Evolutionary conservation across 1,140 invertebrate genomes (phyloP), one percentile per base, ranked within the genome.

Genomic region (Hylyphantes graminicola): DNA sequence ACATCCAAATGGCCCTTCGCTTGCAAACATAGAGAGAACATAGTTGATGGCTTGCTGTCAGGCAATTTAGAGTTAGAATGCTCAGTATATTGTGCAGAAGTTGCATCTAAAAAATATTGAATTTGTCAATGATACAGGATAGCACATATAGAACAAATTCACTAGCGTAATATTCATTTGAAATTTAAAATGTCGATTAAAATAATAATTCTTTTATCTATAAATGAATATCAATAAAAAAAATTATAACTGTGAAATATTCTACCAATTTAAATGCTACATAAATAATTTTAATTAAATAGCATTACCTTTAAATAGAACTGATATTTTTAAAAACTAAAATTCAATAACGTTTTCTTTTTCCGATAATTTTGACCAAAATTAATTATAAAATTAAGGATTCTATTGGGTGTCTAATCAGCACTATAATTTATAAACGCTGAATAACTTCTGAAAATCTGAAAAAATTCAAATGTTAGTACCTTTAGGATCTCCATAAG

Each of bases 1-100:
- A 83, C 51, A 65, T 54, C 35, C 13, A 83, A 50, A 67, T 65
- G 59, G 3, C 80, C 80, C 15, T 48, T 83, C 11, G 80, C 80
- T 67, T 83, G 80, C 53, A 83, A 74, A 50, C 10, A 63, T 2
- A 73, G 51, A 19, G 55, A 75, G 21, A 75, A 35, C 65, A 17
- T n/a, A 12, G 21, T 74, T 2, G n/a, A 4, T 65, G 6, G 10
- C 59, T 85, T 85, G 57, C 85, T 65, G 8, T 78, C 61, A 48
- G 19, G 15, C 59, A 35, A 35, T 35, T 35, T 35, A 35, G 35
- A 35, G 5, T 35, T 35, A 35, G 35, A 35, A 35, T 35, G 35
- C 35, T 35, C 35, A 35, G 35, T 35, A 35, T 35, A 35, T 35
- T 35, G 35, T 2, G 35, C 35, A 35, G 35, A 35, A 35, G 35